phyloP scores from a whole-genome alignment of 2,888 invertebrate species.

The Yponomeuta evonymella region DNA sequence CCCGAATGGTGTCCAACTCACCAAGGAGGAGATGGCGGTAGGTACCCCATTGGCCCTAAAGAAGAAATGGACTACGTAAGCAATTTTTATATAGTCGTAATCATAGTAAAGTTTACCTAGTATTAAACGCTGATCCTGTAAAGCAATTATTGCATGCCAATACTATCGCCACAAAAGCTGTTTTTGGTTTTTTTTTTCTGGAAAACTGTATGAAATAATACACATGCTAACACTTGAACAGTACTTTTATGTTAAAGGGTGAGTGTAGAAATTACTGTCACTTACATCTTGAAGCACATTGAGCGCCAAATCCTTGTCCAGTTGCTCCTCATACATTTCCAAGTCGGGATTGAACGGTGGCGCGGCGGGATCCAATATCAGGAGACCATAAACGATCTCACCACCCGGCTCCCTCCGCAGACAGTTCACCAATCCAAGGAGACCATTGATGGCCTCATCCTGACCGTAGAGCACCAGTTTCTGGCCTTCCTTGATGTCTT shows the following conservation, averaged over 20 bases:
- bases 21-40: conserved; percentile 87
- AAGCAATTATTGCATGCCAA: not conserved
- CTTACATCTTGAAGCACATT: conserved; percentile 83
- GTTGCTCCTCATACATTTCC: conserved; percentile 80
- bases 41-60: conserved; percentile 81
- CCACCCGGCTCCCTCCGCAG: conserved; percentile 87
- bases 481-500: conserved; percentile 55
- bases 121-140: no score
- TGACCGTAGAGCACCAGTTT: conserved; percentile 81
- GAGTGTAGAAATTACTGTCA: conserved; percentile 19
- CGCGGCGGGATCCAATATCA: conserved; percentile 78
- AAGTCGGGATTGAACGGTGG: conserved; percentile 79
- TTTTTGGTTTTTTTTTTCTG: no score
- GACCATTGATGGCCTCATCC: conserved; percentile 83
- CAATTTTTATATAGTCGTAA: no score
- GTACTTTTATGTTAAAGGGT: no score
- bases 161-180: not conserved
- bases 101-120: no score
- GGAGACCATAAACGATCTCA: conserved; percentile 76
- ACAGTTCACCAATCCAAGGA: conserved; percentile 93
- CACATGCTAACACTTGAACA: no score
- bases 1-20: conserved; percentile 55
- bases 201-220: no score
- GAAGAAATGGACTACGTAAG: conserved; percentile 12
- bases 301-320: conserved; percentile 83